Conservation (phyloP, 2,888 invertebrate species). For the Ennomos erosarius region DNA sequence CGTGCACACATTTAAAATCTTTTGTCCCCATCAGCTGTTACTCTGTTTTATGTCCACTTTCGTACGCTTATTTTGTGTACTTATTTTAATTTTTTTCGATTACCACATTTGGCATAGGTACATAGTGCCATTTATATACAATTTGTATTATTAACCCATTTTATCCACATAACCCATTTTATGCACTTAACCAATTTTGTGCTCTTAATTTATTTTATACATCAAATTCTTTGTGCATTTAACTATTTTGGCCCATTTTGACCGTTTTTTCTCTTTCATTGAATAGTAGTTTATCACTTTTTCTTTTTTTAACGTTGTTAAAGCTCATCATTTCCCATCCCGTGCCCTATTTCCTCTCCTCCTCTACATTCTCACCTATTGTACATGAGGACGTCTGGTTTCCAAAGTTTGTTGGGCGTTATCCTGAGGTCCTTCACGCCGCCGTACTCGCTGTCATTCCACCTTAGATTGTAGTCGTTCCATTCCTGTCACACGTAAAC, state of each 20-base stretch:
- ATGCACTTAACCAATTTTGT: neutral
- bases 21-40: no score
- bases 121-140: no score
- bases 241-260: no score
- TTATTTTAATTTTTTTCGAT: no score
- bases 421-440: slow-evolving; percentile 97
- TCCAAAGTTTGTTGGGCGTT: slow-evolving; percentile 98
- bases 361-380: slow-evolving; percentile 91
- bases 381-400: slow-evolving; percentile 99
- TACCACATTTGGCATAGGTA: no score
- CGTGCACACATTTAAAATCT: neutral
- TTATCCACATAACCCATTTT: neutral
- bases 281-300: no score
- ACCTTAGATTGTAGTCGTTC: slow-evolving; percentile 98
- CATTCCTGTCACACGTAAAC: slow-evolving; percentile 91
- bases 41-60: no score
- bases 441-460: slow-evolving; percentile 98
- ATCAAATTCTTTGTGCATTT: neutral
- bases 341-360: slow-evolving; percentile 19
- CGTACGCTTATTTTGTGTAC: no score
- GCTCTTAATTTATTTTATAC: neutral
- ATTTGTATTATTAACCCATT: neutral
- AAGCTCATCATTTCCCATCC: no score
- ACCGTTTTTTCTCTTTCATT: no score
- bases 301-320: no score